These are phyloP conservation scores for Barypeithes pellucidus DNA, from an alignment of 2,888 invertebrate species.

Conservation along the genomic window DNA sequence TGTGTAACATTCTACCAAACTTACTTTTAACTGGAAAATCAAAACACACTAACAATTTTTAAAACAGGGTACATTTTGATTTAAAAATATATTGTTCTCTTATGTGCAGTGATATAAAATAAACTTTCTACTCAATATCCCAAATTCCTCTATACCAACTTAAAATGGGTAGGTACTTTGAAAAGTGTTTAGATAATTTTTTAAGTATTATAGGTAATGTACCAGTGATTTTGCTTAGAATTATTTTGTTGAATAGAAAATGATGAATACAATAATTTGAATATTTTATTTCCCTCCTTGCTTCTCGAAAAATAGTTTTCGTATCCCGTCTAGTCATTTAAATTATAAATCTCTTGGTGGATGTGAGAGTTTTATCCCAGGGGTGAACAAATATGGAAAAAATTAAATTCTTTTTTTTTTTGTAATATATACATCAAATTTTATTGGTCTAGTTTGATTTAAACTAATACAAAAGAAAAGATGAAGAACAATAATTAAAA, in stretches of 20 bases:
- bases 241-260: constrained; percentile 35
- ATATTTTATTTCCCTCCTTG: background rate
- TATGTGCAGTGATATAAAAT: background rate
- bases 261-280: background rate
- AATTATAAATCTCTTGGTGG: too few species aligned
- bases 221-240: constrained; percentile 33
- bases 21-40: too few species aligned
- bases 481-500: constrained; percentile 47
- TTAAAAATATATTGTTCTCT: background rate
- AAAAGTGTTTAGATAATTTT: constrained; percentile 3
- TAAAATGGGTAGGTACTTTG: constrained; percentile 14
- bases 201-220: constrained; percentile 30
- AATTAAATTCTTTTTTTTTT: background rate
- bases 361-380: too few species aligned
- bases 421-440: constrained; percentile 24
- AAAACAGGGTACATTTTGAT: background rate
- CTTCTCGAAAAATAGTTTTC: too few species aligned
- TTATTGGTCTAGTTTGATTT: constrained; percentile 29
- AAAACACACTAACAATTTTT: too few species aligned
- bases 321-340: too few species aligned
- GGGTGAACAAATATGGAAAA: background rate
- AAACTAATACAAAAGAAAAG: constrained; percentile 41
- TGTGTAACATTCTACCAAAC: too few species aligned
- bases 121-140: background rate
- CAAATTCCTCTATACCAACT: background rate